phyloP scores from a whole-genome alignment of 2,113 vertebrate species.

The Eulemur rufifrons region DNA sequence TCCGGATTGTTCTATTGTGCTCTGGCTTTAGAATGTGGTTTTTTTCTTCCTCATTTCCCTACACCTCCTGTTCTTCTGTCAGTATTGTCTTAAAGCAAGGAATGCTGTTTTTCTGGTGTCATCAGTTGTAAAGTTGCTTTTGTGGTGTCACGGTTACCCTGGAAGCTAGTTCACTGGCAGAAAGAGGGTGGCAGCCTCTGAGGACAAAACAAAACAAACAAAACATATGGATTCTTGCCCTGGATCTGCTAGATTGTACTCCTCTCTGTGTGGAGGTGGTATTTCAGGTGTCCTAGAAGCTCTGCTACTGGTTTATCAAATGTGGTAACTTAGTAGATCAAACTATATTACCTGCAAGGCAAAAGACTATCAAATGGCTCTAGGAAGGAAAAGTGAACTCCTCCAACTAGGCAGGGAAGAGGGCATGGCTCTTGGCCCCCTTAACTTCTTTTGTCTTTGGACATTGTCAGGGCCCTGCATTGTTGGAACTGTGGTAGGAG shows the following conservation, averaged over 20 bases:
- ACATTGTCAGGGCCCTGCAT: neutral
- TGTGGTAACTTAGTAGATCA: neutral
- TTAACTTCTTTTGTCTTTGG: constrained; percentile 25
- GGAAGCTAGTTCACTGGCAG: constrained; percentile 33
- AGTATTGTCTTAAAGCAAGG: constrained; percentile 78
- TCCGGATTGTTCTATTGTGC: constrained; percentile 60
- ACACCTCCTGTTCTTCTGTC: constrained; percentile 79
- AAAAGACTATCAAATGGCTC: neutral
- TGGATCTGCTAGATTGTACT: neutral
- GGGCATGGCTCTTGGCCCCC: neutral
- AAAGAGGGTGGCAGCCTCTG: constrained; percentile 26
- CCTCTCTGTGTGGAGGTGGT: neutral
- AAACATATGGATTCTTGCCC: constrained; percentile 28
- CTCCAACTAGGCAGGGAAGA: neutral
- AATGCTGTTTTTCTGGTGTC: constrained; percentile 85
- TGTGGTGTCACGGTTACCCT: neutral
- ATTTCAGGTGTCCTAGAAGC: constrained; percentile 37
- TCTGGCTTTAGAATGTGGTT: constrained; percentile 20
- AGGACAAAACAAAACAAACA: constrained; percentile 27
- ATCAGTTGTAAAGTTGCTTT: constrained; percentile 77
- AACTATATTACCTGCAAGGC: neutral
- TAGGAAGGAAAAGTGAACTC: neutral
- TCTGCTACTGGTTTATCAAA: constrained; percentile 5
- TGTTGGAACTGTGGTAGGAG: neutral
- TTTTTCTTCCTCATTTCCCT: constrained; percentile 43